Evolutionary conservation across 2,888 invertebrate species (phyloP), one percentile per base, ranked within the genome.

Genomic region (Parnassius glacialis): DNA sequence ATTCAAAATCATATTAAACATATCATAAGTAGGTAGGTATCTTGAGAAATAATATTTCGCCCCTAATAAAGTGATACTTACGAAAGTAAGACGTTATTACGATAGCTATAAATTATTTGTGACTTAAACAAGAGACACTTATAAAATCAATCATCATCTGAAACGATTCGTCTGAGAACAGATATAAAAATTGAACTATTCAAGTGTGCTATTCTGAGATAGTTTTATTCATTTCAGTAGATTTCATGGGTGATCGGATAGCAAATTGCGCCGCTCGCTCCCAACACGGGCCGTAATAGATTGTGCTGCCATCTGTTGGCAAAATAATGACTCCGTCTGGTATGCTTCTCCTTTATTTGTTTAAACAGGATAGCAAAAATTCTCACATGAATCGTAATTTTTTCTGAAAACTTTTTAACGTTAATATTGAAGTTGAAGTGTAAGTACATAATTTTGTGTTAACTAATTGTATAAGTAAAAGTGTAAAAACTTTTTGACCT

Each of bases 181-280:
- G 68, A 70, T 73, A 72, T 70, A 76, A 78, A 76, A 80, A 77
- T 78, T 74, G 76, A 80, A 70, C 74, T 70, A 76, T 68, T 79
- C 76, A 75, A 84, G 81, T 80, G 78, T 79, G 82, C 81, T 77
- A 75, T 81, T 81, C 80, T 81, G 73, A 73, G 82, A 87, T 89
- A 89, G 88, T 89, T 89, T 88, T 87, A 89, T 89, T 88, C 89
- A 87, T 88, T 89, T 87, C 85, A 86, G 85, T 88, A 87, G 86
- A 89, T 90, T 89, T 90, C 77, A 87, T 85, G 87, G 84, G 74
- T 82, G 86, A 82, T 76, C 71, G 82, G 76, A 75, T 85, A 85
- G 83, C 87, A 87, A 89, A 90, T 88, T 89, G 90, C 86, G 74
- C 83, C 79, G 82, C 76, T 83, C 83, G 81, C 81, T 84, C 75